These are phyloP conservation scores for Limanda limanda DNA, from an alignment of 2,113 vertebrate species.

Conservation along the genomic window DNA sequence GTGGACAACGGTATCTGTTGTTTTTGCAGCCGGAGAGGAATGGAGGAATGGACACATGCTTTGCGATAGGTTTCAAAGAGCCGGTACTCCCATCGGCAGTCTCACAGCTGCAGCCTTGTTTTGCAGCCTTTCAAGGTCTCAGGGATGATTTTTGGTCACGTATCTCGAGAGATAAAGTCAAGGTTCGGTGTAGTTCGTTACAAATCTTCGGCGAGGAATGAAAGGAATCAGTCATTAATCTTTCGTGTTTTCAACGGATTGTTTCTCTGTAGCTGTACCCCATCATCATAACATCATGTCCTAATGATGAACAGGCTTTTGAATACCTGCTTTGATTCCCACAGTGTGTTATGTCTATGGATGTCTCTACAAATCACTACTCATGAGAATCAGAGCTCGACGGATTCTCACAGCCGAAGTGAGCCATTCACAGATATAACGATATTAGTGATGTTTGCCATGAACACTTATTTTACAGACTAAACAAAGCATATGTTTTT, in stretches of 20 bases:
- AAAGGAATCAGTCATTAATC: conserved; percentile 26
- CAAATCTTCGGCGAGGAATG: conserved; percentile 38
- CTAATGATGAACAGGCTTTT: too few species aligned
- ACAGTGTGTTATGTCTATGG: too few species aligned
- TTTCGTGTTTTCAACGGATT: not conserved
- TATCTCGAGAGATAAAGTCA: conserved; percentile 67
- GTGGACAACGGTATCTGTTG: not conserved
- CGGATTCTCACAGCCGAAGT: too few species aligned
- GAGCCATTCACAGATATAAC: too few species aligned
- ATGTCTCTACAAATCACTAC: not conserved
- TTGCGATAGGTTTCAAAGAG: not conserved
- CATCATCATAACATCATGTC: too few species aligned
- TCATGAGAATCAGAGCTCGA: too few species aligned
- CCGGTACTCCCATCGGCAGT: conserved; percentile 36
- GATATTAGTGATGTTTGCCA: too few species aligned
- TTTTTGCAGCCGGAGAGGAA: not conserved
- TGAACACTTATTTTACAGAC: too few species aligned
- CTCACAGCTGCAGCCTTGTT: conserved; percentile 79
- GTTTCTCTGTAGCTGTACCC: not conserved
- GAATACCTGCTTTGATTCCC: not conserved
- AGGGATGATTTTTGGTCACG: not conserved
- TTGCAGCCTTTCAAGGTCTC: conserved; percentile 80
- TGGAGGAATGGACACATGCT: not conserved
- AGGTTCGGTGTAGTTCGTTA: conserved; percentile 42
- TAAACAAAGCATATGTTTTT: too few species aligned